These are phyloP conservation scores for Plusia festucae DNA, from an alignment of 2,888 invertebrate genomes.

Conservation along the genomic window DNA sequence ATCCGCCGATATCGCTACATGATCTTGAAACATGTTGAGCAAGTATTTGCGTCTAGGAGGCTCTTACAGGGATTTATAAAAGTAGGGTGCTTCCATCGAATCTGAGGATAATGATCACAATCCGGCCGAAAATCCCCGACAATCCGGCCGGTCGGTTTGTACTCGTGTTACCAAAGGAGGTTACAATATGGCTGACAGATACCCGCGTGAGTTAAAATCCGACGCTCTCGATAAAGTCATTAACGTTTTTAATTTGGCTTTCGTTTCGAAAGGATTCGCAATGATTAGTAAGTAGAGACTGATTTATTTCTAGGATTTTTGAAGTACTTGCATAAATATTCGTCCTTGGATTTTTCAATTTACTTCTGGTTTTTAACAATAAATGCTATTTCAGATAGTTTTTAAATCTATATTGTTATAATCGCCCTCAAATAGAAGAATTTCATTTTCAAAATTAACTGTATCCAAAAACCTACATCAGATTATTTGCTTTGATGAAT, in stretches of 20 bases:
- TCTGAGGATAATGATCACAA: constrained; percentile 79
- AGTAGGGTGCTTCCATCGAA: constrained; percentile 73
- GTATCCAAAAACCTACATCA: no score
- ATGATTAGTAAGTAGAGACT: not conserved
- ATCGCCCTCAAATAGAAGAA: no score
- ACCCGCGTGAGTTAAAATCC: constrained; percentile 13
- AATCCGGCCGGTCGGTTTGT: constrained; percentile 65
- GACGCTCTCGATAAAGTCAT: constrained; percentile 19
- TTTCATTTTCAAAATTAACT: no score
- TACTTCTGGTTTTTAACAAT: no score
- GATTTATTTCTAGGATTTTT: not conserved
- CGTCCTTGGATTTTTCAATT: no score
- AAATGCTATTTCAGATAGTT: no score
- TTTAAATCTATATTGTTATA: no score
- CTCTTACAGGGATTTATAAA: constrained; percentile 74
- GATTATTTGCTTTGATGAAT: no score
- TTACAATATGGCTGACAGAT: constrained; percentile 27
- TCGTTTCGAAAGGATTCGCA: not conserved
- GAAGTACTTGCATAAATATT: no score
- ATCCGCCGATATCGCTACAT: constrained; percentile 65
- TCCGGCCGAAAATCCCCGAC: constrained; percentile 69
- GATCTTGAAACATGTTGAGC: constrained; percentile 69
- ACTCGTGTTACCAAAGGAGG: constrained; percentile 57
- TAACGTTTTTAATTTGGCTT: not conserved
- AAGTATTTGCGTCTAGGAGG: constrained; percentile 70